Evolutionary conservation across 2,888 invertebrate species (phyloP), one percentile per base, ranked within the genome.

Genomic region (Xestia rhomboidea): DNA sequence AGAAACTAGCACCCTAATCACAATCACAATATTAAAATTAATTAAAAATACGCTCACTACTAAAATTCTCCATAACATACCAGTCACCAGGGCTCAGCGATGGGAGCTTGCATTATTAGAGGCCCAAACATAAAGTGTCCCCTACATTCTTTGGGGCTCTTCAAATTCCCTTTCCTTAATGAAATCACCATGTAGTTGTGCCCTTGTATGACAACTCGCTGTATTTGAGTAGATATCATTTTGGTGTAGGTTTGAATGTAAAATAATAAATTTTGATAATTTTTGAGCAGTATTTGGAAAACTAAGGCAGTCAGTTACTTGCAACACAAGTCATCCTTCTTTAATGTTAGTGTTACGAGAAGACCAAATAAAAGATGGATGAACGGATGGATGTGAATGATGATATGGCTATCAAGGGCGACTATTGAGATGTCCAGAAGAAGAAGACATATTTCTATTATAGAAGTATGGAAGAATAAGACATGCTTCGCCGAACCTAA

Each of bases 121-220:
- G 76, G 76, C 69, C 70, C 75, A 76, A 62, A 63, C 68, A 83
- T 81, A 89, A 84, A 86, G 71, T 87, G 92, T 91, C 92, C 92
- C 92, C 89, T 71, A 84, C 79, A 92, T 93, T 91, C 91, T 86
- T 77, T 70, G 24, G 73, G 74, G 83, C 87, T 86, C 90, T 92
- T 87, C 83, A 90, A 88, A 93, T 93, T 90, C 91, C 88, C 77
- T 49, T 79, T 84, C 86, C 85, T 82, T 88, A 91, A 92, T 92
- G 83, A 90, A 91, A 91, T 90, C 87, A 88, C 77, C 34, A 63
- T 72, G 44, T 69, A 41, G 18, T 49, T 62, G 57, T 68, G 34
- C 67, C 62, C 49, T 73, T 66, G 24, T 67, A 27, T 51, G 41
- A 10, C 6, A n/a, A 57, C 7, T 7, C 11, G 27, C 7, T 68